Percentiles rank a stretch among this genome's conserved stretches.
Conservation (phyloP, 1,140 invertebrate genomes). For the Cryptotermes secundus region DNA sequence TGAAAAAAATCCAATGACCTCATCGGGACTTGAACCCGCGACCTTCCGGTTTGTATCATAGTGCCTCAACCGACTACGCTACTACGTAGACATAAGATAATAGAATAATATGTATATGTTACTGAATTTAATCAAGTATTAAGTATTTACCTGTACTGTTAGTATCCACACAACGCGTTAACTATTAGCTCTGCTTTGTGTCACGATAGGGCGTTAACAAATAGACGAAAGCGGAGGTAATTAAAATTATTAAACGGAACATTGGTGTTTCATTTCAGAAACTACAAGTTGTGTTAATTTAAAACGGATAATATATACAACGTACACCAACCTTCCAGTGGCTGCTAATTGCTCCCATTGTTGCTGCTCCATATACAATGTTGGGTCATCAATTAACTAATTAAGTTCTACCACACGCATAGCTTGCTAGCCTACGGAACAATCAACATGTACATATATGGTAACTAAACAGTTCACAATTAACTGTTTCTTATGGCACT, state of each 20-base stretch:
- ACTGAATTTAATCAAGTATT: neutral
- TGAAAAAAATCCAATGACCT: no score
- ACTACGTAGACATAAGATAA: neutral
- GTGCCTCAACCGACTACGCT: no score
- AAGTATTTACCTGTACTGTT: neutral
- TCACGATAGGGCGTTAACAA: neutral
- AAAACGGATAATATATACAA: neutral
- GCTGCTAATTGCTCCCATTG: neutral
- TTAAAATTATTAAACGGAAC: slow-evolving; percentile 4
- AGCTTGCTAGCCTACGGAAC: neutral
- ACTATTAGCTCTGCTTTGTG: neutral
- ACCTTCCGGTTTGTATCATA: no score
- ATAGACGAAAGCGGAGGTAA: neutral
- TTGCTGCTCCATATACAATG: neutral
- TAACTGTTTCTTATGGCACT: neutral
- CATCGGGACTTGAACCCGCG: no score
- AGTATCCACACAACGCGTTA: neutral
- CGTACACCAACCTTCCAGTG: neutral
- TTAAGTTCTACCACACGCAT: neutral
- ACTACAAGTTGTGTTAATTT: slow-evolving; percentile 7
- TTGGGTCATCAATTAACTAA: neutral
- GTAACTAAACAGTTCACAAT: neutral
- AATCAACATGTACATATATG: neutral
- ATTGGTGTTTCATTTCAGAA: neutral
- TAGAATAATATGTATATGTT: neutral